phyloP scores from a whole-genome alignment of 2,113 vertebrate species.

The Otocyon megalotis region DNA sequence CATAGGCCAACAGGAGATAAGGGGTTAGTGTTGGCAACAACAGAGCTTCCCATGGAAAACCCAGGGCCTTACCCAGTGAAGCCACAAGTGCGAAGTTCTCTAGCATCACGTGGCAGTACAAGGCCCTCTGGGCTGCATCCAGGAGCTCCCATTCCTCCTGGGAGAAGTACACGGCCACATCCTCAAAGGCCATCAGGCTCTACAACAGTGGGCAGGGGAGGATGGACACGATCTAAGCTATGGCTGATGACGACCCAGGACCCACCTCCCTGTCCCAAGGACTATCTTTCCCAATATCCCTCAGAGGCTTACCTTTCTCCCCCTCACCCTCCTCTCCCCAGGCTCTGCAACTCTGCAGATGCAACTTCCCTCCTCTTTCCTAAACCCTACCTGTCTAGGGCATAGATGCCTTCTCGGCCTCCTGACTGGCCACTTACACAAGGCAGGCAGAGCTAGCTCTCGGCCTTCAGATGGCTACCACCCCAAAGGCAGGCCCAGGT shows the following conservation, averaged over 20 bases:
- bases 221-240: neutral
- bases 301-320: neutral
- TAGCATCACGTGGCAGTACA: conserved; percentile 79
- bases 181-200: conserved; percentile 76
- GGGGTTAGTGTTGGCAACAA: neutral
- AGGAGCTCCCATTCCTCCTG: conserved; percentile 78
- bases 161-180: conserved; percentile 79
- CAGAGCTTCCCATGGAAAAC: neutral
- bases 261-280: neutral
- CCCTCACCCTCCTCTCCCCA: neutral
- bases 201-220: conserved; percentile 9
- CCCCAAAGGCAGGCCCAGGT: neutral
- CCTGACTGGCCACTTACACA: too few species aligned
- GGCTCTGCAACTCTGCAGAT: neutral
- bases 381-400: neutral
- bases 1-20: neutral
- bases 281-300: neutral
- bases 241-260: neutral
- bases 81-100: conserved; percentile 76
- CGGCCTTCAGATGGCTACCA: neutral
- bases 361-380: neutral
- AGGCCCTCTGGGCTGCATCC: conserved; percentile 58
- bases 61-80: conserved; percentile 73
- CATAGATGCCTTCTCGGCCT: neutral
- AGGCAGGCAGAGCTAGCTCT: neutral